These are phyloP conservation scores for Pyrochroa serraticornis DNA, from an alignment of 2,888 invertebrate species.

Conservation along the genomic window DNA sequence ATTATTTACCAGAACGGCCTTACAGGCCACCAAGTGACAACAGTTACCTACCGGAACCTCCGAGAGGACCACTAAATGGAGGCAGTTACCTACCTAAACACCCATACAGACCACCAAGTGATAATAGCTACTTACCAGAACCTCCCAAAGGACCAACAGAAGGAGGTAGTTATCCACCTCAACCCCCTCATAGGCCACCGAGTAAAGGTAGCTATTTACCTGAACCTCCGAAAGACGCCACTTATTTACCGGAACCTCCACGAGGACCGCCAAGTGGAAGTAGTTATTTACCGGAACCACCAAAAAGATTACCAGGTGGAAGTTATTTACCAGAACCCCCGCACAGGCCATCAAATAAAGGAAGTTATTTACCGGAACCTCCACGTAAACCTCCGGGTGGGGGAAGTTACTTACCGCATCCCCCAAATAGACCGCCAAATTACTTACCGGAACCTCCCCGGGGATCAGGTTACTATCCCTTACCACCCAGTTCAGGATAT, in stretches of 20 bases:
- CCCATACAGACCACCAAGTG: not conserved
- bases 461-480: constrained; percentile 17
- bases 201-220: constrained; percentile 10
- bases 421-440: constrained; percentile 5
- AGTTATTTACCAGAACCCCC: constrained; percentile 13
- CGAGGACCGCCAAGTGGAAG: no score
- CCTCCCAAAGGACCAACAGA: no score
- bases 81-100: constrained; percentile 14
- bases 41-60: no score
- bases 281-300: not conserved
- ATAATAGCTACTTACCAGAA: no score
- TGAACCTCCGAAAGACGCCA: constrained; percentile 8
- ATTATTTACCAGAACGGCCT: constrained; percentile 13
- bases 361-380: constrained; percentile 28
- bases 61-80: constrained; percentile 3
- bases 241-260: constrained; percentile 33
- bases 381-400: constrained; percentile 19
- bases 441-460: constrained; percentile 23
- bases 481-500: not conserved
- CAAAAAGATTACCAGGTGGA: not conserved
- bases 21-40: no score
- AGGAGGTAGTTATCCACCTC: not conserved
- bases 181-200: not conserved
- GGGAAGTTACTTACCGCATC: constrained; percentile 16
- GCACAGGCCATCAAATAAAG: constrained; percentile 10